Base-by-base conservation (phyloP, 2,113 vertebrate genomes). In the Bolborhynchus lineola region DNA sequence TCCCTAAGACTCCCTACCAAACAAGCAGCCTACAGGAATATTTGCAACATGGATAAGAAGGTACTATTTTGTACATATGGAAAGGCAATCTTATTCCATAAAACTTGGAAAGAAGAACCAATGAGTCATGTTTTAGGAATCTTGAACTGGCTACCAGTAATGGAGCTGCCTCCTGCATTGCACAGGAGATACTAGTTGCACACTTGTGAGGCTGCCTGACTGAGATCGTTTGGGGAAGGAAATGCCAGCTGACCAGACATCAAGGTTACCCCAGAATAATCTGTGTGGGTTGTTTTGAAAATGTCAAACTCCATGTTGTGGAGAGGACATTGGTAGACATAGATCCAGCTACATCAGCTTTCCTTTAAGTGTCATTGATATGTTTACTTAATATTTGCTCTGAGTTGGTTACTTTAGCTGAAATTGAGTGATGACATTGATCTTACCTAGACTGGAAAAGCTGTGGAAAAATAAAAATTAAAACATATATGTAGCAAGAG, bases 91-190 rank as follows among this genome's bases (percentile, higher is more conserved):
- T 65, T 52, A 46, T 57, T 46, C 41, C 53, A 33, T 80, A 70
- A 74, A 85, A 64, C 29, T 55, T 74, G 47, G 52, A 62, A 65
- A 57, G 47, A 46, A 71, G 20, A 83, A 74, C 31, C 59, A 55
- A 53, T 85, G 77, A 95, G 20, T 86, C 85, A 90, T 21, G 6
- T 6, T 91, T 80, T 62, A 14, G 21, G 50, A 90, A 55, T 70
- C 26, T 83, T 70, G 46, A 60, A 39, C 19, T 92, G 72, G 41
- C 42, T 60, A 16, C 11, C 50, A 75, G 60, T 2, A 2, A 44
- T 10, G 44, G 63, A 74, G n/a, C 41, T 94, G n/a, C 68, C 29
- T 77, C 29, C 71, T 72, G 33, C 44, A 1, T 37, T 44, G 31
- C 20, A 16, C 44, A 35, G 86, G 71, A 69, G 79, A 72, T 28